Evolutionary conservation across 2,797 vertebrate species (phyloP).

Genomic region (Cynopterus sphinx): DNA sequence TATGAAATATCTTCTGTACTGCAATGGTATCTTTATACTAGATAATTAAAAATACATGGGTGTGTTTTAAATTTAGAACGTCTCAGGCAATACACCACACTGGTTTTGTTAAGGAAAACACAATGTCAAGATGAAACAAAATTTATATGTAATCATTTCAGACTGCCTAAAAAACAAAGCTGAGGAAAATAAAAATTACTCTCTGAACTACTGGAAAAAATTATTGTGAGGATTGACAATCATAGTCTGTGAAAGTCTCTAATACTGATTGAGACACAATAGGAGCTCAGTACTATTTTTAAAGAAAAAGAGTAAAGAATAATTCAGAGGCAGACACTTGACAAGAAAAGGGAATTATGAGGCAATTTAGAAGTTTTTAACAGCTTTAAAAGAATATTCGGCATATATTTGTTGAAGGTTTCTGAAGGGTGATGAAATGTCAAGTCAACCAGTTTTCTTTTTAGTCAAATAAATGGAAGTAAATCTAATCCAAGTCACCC

Average conservation of each 20-base stretch:
- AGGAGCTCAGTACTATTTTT: neutral
- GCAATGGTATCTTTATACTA: neutral
- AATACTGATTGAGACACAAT: neutral
- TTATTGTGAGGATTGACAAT: neutral
- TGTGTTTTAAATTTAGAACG: neutral
- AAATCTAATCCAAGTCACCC: neutral
- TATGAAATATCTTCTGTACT: neutral
- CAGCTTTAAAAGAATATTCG: neutral
- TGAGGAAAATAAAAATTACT: neutral
- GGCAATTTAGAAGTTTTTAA: neutral
- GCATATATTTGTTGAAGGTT: neutral
- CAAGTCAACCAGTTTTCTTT: neutral
- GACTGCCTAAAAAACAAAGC: neutral
- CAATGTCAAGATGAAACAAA: neutral
- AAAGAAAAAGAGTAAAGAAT: neutral
- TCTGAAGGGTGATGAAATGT: neutral
- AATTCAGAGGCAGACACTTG: neutral
- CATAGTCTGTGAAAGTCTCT: neutral
- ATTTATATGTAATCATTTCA: neutral
- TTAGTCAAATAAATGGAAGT: neutral
- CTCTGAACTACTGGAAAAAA: neutral
- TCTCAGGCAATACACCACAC: neutral
- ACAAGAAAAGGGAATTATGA: neutral
- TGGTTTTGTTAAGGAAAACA: constrained; percentile 6
- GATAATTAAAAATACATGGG: neutral